Evolutionary conservation across 2,113 vertebrate species (phyloP), one percentile per base, ranked within the genome.

Genomic region (Scomber japonicus): DNA sequence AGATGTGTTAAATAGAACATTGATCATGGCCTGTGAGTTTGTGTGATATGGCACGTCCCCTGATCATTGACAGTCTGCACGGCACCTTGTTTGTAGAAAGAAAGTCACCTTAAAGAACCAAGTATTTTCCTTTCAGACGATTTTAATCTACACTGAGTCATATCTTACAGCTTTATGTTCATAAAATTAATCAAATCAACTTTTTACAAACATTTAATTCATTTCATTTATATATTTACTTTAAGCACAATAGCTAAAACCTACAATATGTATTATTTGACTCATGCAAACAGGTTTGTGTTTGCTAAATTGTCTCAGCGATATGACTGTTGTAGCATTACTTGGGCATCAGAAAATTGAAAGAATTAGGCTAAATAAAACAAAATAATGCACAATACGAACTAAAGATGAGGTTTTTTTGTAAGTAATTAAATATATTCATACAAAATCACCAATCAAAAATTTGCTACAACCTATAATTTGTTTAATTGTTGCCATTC

Each of bases 1-100:
- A 82, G 53, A 71, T 8, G 12, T 73, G 61, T 87, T 83, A 84
- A 91, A 89, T 24, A 71, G 57, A 77, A 70, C 59, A 78, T 72
- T 63, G 66, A 84, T 86, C 60, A 27, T 0, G 49, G 45, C 56
- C 31, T 66, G 49, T 50, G 79, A 53, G 74, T 73, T 61, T 49
- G 61, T 88, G 81, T 73, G 78, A 89, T 72, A 30, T 0, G 30
- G 40, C 40, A 17, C 0, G 9, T 82, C 68, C 63, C n/a, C 12
- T 21, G 55, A 84, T 80, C 61, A 61, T 17, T 51, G 60, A 55
- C 3, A 24, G 40, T 6, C 80, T 53, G n/a, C 2, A 49, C 55
- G 62, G 56, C 51, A 49, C 62, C 82, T 46, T 78, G 78, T 78
- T 80, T 78, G 44, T 78, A 16, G 40, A 19, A 1, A 11, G 19